Evolutionary conservation across 2,797 vertebrate species (phyloP), one percentile per base, ranked within the genome.

Genomic region (Amblyopsis hoosieri): DNA sequence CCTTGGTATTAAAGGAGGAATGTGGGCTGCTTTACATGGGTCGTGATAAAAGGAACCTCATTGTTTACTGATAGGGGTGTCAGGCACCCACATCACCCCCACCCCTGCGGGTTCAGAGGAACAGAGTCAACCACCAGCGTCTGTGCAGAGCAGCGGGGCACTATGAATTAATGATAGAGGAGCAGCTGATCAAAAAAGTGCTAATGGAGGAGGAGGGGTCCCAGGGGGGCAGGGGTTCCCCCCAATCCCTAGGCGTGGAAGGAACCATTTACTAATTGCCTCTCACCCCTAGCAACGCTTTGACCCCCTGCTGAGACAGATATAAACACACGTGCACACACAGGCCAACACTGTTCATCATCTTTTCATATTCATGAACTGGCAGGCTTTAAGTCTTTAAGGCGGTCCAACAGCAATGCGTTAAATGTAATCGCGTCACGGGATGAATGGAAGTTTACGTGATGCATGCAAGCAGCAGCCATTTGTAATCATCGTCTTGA

Each of bases 131-230:
- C 73, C 75, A 79, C 80, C 67, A 79, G 75, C 85, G 87, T 90
- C 85, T 88, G 85, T 77, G 71, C 81, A 68, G 76, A 72, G 72
- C 75, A 74, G 23, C 23, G 23, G 23, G 23, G 23, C 84, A 17
- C 23, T 71, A 89, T 92, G 89, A 91, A 91, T 91, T 82, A 91
- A 89, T 90, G 82, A 92, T 88, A 75, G 75, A 67, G 85, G 75
- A 82, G 87, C 88, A 90, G 88, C 85, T 89, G 89, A 90, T 89
- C 82, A 86, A 80, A 82, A 91, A 87, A 90, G 84, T 90, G 85
- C 90, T 91, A 93, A 92, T 93, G 89, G 85, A 85, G 70, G 74
- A 80, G 84, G 86, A 75, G 78, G 69, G 65, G 78, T 77, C 79
- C 78, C 85, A 52, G 54, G 74, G 79, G 65, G 42, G 33, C 15